Evolutionary conservation across 1,140 invertebrate genomes (phyloP).

Genomic region (Leptinotarsa undecemlineata): DNA sequence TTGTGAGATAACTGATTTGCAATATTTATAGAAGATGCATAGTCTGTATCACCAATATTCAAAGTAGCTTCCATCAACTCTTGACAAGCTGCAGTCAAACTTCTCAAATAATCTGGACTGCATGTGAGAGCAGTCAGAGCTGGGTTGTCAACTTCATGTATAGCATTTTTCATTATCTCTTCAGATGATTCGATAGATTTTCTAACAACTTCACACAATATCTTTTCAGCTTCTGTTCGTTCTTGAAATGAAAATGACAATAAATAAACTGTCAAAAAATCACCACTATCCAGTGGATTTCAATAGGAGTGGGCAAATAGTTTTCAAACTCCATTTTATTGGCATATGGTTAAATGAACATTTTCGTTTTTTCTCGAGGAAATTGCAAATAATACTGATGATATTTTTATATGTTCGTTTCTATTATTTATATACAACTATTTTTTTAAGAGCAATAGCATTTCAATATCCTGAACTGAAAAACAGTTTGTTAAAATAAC

Average conservation of each 20-base stretch:
- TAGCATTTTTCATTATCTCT: slow-evolving; percentile 64
- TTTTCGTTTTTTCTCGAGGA: too few species aligned
- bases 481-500: too few species aligned
- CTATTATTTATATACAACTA: too few species aligned
- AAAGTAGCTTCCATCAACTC: slow-evolving; percentile 47
- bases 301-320: too few species aligned
- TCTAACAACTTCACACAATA: slow-evolving; percentile 44
- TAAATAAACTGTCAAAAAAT: too few species aligned
- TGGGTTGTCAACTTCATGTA: slow-evolving; percentile 72
- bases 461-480: too few species aligned
- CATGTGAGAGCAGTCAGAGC: slow-evolving; percentile 70
- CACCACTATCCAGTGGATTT: too few species aligned
- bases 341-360: too few species aligned
- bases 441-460: too few species aligned
- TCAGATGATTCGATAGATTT: slow-evolving; percentile 61
- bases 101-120: slow-evolving; percentile 68
- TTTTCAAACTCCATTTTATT: too few species aligned
- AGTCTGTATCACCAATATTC: slow-evolving; percentile 31
- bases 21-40: slow-evolving; percentile 36
- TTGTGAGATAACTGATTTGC: slow-evolving; percentile 56
- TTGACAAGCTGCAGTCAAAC: slow-evolving; percentile 55
- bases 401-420: too few species aligned
- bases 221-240: slow-evolving; percentile 43
- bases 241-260: slow-evolving; percentile 18
- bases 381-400: too few species aligned